Base-by-base conservation (phyloP, 1,140 invertebrate genomes). In the Diachasmimorpha longicaudata region DNA sequence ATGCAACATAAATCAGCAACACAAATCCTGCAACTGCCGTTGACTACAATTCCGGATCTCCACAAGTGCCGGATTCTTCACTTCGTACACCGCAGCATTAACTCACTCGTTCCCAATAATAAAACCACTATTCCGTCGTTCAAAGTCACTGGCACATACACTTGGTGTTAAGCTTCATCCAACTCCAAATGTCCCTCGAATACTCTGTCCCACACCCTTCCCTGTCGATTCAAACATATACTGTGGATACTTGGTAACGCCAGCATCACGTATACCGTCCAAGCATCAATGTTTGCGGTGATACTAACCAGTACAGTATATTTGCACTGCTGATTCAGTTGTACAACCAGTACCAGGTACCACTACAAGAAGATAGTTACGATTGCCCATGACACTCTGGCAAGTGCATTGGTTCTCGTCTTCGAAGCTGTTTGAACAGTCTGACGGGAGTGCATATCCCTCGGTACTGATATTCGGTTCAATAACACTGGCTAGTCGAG, bases 251-350 rank as follows among this genome's bases (percentile, higher is more conserved):
- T 31, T 31, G 63, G 63, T 36, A 25, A 66, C 63, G 21, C 25
- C 23, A 66, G 36, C 19, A 69, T 39, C 37, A 39, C 66, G 72
- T 81, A 82, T 79, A 81, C 10, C 42, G 79, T 71, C 58, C 46
- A 69, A 78, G 78, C 81, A 82, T 82, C 83, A 81, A 83, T 85
- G 84, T 85, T 85, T 84, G 83, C 80, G 77, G 78, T 76, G 76
- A 76, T 78, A 78, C 83, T 84, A 85, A 86, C 83, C 80, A 83
- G 79, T 31, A 80, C 76, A 78, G 83, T 80, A 82, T 86, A 86
- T 85, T 86, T 86, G 79, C 79, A 76, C 66, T 79, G 74, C 77
- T 79, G 79, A 85, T 84, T 78, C 79, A 71, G 67, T 72, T 5
- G 80, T 83, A 80, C 80, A 82, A 79, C 73, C 79, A 77, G 80